phyloP scores from a whole-genome alignment of 2,797 vertebrate genomes.

The Masticophis lateralis region DNA sequence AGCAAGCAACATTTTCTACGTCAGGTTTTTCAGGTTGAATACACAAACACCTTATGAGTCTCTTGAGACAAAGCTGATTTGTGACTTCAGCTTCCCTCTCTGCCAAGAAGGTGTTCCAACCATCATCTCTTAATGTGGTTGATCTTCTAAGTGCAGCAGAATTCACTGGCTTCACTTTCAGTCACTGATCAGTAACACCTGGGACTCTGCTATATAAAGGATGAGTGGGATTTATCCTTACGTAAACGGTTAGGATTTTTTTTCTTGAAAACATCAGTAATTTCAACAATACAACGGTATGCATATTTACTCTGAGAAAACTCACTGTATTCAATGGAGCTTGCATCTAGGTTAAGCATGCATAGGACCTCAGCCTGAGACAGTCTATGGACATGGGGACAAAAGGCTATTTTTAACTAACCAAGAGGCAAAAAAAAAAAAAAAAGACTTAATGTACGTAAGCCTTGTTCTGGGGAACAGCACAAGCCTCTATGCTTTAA shows the following conservation, averaged over 20 bases:
- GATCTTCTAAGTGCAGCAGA: neutral
- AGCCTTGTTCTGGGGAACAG: too few species aligned
- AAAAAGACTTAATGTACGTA: too few species aligned
- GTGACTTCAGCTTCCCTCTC: neutral
- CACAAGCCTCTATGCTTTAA: neutral
- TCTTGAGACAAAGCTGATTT: slow-evolving; percentile 5
- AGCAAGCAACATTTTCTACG: slow-evolving; percentile 40
- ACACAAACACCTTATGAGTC: slow-evolving; percentile 30
- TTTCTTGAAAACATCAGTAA: neutral
- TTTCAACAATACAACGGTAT: neutral
- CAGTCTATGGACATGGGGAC: neutral
- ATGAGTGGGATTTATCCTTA: neutral
- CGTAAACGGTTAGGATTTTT: neutral
- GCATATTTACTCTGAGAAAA: neutral
- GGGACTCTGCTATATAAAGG: neutral
- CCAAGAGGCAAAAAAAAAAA: too few species aligned
- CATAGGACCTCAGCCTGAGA: neutral
- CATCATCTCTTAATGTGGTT: neutral
- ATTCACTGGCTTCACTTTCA: neutral
- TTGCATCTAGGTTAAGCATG: neutral
- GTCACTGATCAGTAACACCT: neutral
- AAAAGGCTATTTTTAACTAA: neutral
- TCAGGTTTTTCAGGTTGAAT: slow-evolving; percentile 47
- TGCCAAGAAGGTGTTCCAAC: neutral
- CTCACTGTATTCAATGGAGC: neutral